Conservation (phyloP, 2,797 vertebrate species). For the Pantherophis vulpinus region DNA sequence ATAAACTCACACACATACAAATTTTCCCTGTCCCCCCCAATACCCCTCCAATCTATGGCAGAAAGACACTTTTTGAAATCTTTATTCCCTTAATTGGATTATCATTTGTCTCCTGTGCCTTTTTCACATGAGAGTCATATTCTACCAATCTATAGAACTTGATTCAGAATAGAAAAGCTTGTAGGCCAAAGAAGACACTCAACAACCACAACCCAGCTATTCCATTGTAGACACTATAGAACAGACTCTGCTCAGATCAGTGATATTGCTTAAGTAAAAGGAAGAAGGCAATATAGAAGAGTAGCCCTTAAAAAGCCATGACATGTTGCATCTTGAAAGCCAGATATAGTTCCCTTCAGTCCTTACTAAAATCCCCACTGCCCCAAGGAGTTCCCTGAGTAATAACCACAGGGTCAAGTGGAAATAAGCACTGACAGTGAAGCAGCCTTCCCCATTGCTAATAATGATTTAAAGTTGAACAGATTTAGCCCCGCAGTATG, state of each 20-base stretch:
- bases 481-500: neutral
- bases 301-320: neutral
- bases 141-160: neutral
- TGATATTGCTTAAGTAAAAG: neutral
- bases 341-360: neutral
- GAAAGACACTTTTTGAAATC: neutral
- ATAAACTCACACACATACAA: neutral
- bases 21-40: neutral
- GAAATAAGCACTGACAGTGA: neutral
- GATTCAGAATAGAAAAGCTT: neutral
- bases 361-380: neutral
- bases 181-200: neutral
- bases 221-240: neutral
- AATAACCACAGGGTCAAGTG: neutral
- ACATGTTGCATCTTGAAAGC: neutral
- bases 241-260: neutral
- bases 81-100: neutral
- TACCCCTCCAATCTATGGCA: neutral
- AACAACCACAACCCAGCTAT: neutral
- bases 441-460: neutral
- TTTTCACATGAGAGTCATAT: neutral
- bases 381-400: neutral
- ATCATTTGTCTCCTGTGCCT: neutral
- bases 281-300: no score
- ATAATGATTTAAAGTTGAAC: neutral